Percentiles rank a stretch among this genome's conserved stretches.
phyloP scores from a whole-genome alignment of 2,113 vertebrate genomes.

The Centropristis striata region DNA sequence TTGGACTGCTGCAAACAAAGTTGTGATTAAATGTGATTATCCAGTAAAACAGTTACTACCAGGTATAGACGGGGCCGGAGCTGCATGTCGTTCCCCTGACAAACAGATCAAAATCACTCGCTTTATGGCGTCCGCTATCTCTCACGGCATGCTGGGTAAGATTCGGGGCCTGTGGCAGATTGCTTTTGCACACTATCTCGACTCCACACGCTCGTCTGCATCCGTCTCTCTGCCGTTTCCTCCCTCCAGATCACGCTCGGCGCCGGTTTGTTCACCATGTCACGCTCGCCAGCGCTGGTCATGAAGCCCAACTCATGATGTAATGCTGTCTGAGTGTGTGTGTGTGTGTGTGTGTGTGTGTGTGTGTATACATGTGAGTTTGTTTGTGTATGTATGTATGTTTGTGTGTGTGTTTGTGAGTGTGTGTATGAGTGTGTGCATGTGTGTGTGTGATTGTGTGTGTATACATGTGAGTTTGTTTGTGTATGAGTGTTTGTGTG shows the following conservation, averaged over 20 bases:
- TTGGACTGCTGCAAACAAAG: too few species aligned
- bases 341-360: neutral
- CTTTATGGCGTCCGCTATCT: neutral
- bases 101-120: neutral
- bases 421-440: too few species aligned
- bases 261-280: neutral
- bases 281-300: conserved; percentile 1
- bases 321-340: conserved; percentile 22
- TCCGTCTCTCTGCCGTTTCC: conserved; percentile 6
- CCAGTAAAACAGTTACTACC: neutral
- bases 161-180: neutral
- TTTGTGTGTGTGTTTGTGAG: too few species aligned
- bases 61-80: neutral
- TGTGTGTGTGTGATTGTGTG: too few species aligned
- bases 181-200: conserved; percentile 8
- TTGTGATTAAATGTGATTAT: too few species aligned
- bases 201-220: conserved; percentile 12
- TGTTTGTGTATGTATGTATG: neutral
- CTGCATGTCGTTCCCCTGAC: neutral
- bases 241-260: neutral
- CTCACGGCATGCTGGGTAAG: conserved; percentile 19
- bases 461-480: too few species aligned
- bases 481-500: too few species aligned
- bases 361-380: conserved; percentile 10
- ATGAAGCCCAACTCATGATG: conserved; percentile 15